Percentiles rank a stretch among this genome's conserved stretches.
phyloP scores from a whole-genome alignment of 2,113 vertebrate genomes.

The Malurus alboscapulatus region DNA sequence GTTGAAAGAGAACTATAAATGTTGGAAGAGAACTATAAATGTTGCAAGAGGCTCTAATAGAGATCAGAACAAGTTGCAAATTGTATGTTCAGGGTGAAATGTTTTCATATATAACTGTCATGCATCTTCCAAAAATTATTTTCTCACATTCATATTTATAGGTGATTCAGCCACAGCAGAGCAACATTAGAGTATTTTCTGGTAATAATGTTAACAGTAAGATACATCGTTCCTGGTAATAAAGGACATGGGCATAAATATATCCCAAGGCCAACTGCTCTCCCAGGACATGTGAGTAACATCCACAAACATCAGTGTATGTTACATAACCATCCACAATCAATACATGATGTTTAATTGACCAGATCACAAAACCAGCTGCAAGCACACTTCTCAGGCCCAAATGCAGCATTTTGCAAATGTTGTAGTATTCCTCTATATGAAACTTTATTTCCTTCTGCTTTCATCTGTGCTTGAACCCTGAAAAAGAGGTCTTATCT shows the following conservation, averaged over 20 bases:
- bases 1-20: background rate
- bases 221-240: background rate
- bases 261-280: background rate
- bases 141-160: background rate
- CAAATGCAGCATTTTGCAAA: background rate
- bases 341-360: background rate
- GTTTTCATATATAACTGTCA: background rate
- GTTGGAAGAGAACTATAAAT: background rate
- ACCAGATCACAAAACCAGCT: background rate
- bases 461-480: background rate
- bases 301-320: background rate
- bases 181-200: background rate
- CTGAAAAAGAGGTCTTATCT: background rate
- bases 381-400: background rate
- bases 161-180: background rate
- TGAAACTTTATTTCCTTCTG: background rate
- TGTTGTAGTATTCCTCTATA: background rate
- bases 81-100: background rate
- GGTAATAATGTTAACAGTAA: background rate
- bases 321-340: background rate
- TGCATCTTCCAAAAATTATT: background rate
- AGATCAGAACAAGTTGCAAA: background rate
- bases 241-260: background rate
- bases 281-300: background rate
- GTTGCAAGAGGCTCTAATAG: background rate